Conservation (phyloP, 1,140 invertebrate genomes). For the Drosophila eugracilis region DNA sequence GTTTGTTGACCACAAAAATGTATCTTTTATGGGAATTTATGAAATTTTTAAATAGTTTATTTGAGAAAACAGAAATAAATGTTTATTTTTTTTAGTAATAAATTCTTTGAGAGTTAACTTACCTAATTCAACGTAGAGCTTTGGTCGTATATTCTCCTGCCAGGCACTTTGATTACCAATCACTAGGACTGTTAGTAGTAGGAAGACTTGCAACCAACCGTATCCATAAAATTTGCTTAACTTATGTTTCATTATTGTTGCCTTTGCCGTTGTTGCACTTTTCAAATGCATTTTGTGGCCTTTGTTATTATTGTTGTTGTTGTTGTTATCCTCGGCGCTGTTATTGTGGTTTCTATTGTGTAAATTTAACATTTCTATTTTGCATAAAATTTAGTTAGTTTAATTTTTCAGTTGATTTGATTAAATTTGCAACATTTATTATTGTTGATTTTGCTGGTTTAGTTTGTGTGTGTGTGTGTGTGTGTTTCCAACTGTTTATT, state of each 20-base stretch:
- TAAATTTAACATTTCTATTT: constrained; percentile 76
- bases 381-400: constrained; percentile 66
- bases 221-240: constrained; percentile 48
- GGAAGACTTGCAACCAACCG: constrained; percentile 82
- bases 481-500: constrained; percentile 31
- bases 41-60: background rate
- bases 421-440: constrained; percentile 48
- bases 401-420: constrained; percentile 33
- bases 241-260: constrained; percentile 55
- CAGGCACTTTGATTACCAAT: constrained; percentile 86
- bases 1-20: background rate
- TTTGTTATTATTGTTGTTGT: constrained; percentile 46
- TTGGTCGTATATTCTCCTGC: constrained; percentile 93
- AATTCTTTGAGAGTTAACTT: constrained; percentile 79
- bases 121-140: constrained; percentile 95
- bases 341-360: constrained; percentile 48
- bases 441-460: constrained; percentile 37
- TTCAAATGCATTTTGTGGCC: constrained; percentile 48
- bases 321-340: constrained; percentile 29
- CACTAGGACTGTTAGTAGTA: constrained; percentile 82
- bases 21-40: background rate
- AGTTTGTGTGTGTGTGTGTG: constrained; percentile 30
- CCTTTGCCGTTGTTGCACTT: constrained; percentile 52
- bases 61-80: background rate
- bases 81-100: background rate